Percentiles rank a stretch among this genome's conserved stretches.
Evolutionary conservation across 2,113 vertebrate species (phyloP).

Genomic region (Clarias macrocephalus): DNA sequence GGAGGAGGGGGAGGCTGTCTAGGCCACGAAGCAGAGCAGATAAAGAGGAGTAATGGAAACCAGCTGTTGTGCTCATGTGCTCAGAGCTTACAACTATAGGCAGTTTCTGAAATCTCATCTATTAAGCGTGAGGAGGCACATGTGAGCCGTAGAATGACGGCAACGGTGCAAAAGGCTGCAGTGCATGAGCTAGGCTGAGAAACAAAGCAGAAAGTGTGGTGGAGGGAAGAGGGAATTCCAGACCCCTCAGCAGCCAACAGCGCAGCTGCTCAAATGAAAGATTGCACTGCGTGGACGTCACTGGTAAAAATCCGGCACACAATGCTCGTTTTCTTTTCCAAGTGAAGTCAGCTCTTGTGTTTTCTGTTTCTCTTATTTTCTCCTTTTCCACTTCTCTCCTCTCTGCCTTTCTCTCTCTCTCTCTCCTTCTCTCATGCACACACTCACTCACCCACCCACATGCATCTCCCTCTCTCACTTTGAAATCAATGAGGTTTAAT

Average conservation of each 20-base stretch:
- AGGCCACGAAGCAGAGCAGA: conserved; percentile 44
- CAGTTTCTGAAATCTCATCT: neutral
- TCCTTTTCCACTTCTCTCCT: conserved; percentile 28
- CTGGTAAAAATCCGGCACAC: conserved; percentile 61
- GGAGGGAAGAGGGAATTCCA: conserved; percentile 42
- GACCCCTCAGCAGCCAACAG: conserved; percentile 56
- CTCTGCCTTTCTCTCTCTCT: neutral
- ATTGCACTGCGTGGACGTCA: conserved; percentile 69
- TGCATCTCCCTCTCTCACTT: conserved; percentile 17
- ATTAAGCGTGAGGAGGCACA: conserved; percentile 1
- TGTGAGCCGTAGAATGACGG: neutral
- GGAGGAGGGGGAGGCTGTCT: conserved; percentile 19
- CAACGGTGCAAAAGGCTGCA: neutral
- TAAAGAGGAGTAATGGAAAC: conserved; percentile 61
- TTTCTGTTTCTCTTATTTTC: conserved; percentile 22
- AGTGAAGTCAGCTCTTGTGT: conserved; percentile 59
- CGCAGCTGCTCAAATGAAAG: conserved; percentile 70
- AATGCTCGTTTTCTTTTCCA: conserved; percentile 66
- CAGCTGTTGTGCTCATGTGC: conserved; percentile 59
- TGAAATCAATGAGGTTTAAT: conserved; percentile 53
- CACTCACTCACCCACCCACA: neutral
- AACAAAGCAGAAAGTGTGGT: conserved; percentile 51
- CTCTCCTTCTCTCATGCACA: neutral
- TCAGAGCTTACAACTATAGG: neutral
- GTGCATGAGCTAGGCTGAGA: conserved; percentile 32